Evolutionary conservation across 1,140 invertebrate genomes (phyloP), one percentile per base, ranked within the genome.

Genomic region (Drosophila leontia): DNA sequence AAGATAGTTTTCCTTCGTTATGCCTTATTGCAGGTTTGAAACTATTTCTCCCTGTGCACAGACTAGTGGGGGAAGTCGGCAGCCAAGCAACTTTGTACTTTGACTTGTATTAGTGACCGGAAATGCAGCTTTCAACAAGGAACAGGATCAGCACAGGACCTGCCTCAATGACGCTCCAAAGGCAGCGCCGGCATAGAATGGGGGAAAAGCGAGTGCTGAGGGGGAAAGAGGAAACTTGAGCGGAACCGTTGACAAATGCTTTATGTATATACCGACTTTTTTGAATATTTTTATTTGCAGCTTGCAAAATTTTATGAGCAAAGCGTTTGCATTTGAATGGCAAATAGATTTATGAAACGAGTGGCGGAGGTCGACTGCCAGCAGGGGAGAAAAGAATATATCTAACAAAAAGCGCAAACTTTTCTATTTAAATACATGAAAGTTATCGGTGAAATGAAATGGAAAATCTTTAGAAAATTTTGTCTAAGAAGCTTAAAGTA

Each of bases 101-200:
- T 88, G 85, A 90, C 85, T 84, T 90, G 85, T 84, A 90, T 84
- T 88, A 88, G 85, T 88, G 85, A 88, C 85, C 85, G 85, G 85
- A 88, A 88, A 88, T 90, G 84, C 84, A 81, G 80, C 64, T 83
- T 83, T 85, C 81, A 78, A 63, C 59, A 61, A 61, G 64, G 56
- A 78, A 72, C 67, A 75, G 67, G 72, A 69, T 80, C 79, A 83
- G 65, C 67, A 42, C 63, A 78, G 61, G 74, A 77, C 63, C 61
- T 75, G 82, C 79, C 70, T 78, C 82, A 85, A 85, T 86, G 81
- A 86, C 67, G 82, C 75, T 76, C 76, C 83, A 86, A 87, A 86
- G 80, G 67, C 65, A 53, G 41, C 26, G 53, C 57, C 57, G 47
- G 51, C 11, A 68, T 39, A 50, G 41, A 41, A 35, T 5, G 35